phyloP scores from a whole-genome alignment of 2,113 vertebrate species.

The Grus americana region DNA sequence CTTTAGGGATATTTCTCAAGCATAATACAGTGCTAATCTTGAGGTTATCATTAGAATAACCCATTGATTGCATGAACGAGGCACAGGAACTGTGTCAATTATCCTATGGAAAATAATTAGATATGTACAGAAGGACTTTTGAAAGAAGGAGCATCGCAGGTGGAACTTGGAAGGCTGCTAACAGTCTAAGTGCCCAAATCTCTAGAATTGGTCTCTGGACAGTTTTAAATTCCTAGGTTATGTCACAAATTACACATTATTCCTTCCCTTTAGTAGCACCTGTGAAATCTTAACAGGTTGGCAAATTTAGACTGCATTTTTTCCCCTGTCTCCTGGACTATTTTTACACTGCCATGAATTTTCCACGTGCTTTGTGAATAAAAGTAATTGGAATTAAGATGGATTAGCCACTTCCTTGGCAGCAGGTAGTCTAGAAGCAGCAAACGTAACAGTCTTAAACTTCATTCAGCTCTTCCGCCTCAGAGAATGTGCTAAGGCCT shows the following conservation, averaged over 20 bases:
- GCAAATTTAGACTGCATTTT: not conserved
- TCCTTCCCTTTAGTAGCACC: not conserved
- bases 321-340: not conserved
- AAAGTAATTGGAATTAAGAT: constrained; percentile 6
- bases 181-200: not conserved
- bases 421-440: not conserved
- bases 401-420: constrained; percentile 9
- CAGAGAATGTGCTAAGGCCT: not conserved
- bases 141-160: not conserved
- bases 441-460: not conserved
- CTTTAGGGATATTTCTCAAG: not conserved
- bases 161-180: not conserved
- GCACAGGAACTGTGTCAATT: not conserved
- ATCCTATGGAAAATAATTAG: not conserved
- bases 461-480: not conserved
- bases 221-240: constrained; percentile 8
- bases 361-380: not conserved
- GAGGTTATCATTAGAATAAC: not conserved
- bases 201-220: not conserved
- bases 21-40: not conserved
- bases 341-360: not conserved
- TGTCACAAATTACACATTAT: not conserved
- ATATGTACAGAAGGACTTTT: not conserved
- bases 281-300: constrained; percentile 3
- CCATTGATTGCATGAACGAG: not conserved